A percentile compares a stretch with the other conserved stretches of the same genome.
Conservation (phyloP, 2,888 invertebrate species). For the Stegophylla sp. region DNA sequence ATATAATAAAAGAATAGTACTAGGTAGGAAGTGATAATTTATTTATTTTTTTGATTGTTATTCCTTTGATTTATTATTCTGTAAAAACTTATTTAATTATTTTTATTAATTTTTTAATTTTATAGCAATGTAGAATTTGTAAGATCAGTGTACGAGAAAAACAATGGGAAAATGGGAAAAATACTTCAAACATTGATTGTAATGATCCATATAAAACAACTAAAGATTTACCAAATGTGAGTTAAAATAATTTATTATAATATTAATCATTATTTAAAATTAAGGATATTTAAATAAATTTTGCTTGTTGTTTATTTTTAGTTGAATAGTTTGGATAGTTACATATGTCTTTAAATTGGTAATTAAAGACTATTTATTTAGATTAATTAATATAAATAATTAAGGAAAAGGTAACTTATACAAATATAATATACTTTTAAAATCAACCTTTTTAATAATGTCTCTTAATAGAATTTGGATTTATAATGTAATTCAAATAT, state of each 20-base stretch:
- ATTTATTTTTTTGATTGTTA: too few relatives aligned
- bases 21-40: too few relatives aligned
- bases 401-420: too few relatives aligned
- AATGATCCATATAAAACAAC: conserved; percentile 3
- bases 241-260: background rate
- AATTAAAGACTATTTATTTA: too few relatives aligned
- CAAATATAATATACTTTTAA: too few relatives aligned
- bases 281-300: background rate
- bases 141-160: conserved; percentile 43
- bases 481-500: background rate
- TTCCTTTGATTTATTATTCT: too few relatives aligned
- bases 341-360: too few relatives aligned
- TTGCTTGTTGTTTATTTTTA: background rate
- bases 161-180: conserved; percentile 18
- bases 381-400: too few relatives aligned
- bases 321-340: background rate
- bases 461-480: background rate
- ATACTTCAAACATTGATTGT: conserved; percentile 29
- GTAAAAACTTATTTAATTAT: too few relatives aligned
- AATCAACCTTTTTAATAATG: background rate
- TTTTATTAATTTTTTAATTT: background rate
- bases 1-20: too few relatives aligned
- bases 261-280: conserved; percentile 4
- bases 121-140: conserved; percentile 46
- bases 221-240: background rate